Evolutionary conservation across 1,140 invertebrate genomes (phyloP).

Genomic region (Plodia interpunctella): DNA sequence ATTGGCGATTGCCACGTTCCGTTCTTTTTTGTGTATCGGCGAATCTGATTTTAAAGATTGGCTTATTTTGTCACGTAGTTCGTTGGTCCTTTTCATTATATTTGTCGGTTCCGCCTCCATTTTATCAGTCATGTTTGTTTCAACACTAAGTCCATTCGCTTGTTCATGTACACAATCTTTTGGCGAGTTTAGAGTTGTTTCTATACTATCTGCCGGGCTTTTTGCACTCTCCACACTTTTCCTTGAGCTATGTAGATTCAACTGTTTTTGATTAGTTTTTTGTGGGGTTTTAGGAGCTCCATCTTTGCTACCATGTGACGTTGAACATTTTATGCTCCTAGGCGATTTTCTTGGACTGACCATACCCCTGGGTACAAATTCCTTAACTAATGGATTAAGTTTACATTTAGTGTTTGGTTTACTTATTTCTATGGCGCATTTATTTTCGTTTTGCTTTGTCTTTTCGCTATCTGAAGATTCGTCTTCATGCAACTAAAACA

Average conservation of each 20-base stretch:
- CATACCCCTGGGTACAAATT: constrained; percentile 35
- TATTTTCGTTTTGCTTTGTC: neutral
- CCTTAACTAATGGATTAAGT: constrained; percentile 44
- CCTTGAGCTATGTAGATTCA: too few species aligned
- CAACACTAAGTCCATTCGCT: neutral
- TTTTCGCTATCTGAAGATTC: constrained; percentile 16
- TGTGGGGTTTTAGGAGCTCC: too few species aligned
- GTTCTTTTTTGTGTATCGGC: constrained; percentile 36
- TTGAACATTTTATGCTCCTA: neutral
- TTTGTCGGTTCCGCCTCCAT: constrained; percentile 13
- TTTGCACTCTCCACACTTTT: too few species aligned
- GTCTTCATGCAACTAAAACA: constrained; percentile 36
- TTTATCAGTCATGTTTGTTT: neutral
- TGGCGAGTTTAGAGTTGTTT: too few species aligned
- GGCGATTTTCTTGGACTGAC: neutral
- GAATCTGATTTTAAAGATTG: constrained; percentile 23
- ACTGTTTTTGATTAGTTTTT: too few species aligned
- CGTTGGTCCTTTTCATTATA: constrained; percentile 28
- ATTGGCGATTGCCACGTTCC: constrained; percentile 45
- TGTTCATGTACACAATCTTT: neutral
- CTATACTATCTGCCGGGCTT: too few species aligned
- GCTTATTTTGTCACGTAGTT: constrained; percentile 35
- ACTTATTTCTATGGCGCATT: constrained; percentile 28
- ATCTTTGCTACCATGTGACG: too few species aligned
- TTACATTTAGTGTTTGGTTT: too few species aligned